phyloP scores from a whole-genome alignment of 2,113 vertebrate genomes.

The Scophthalmus maximus region DNA sequence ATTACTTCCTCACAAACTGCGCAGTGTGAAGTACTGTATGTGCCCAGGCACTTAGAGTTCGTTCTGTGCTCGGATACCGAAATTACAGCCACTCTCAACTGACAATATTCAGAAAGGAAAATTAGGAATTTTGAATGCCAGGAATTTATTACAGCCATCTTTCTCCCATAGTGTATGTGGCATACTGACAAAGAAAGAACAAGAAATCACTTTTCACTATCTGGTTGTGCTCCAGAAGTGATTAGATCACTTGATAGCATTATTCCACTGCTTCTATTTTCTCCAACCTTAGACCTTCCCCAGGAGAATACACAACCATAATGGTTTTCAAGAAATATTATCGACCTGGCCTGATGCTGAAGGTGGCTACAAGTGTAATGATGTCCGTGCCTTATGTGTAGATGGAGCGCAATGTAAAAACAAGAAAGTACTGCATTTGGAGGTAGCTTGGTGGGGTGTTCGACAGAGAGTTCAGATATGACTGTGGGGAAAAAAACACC shows the following conservation, averaged over 20 bases:
- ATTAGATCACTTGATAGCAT: slow-evolving; percentile 72
- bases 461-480: slow-evolving; percentile 14
- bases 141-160: slow-evolving; percentile 58
- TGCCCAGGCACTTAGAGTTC: slow-evolving; percentile 40
- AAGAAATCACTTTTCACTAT: slow-evolving; percentile 67
- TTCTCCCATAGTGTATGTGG: slow-evolving; percentile 41
- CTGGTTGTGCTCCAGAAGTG: slow-evolving; percentile 63
- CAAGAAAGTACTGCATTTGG: slow-evolving; percentile 38
- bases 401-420: slow-evolving; percentile 41
- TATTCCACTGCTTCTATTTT: slow-evolving; percentile 68
- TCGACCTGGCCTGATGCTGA: slow-evolving; percentile 64
- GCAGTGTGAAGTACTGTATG: slow-evolving; percentile 46
- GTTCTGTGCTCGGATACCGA: slow-evolving; percentile 42
- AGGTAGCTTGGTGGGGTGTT: slow-evolving; percentile 19
- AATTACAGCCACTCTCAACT: slow-evolving; percentile 46
- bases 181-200: slow-evolving; percentile 50
- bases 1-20: slow-evolving; percentile 72
- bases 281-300: slow-evolving; percentile 43
- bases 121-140: slow-evolving; percentile 50
- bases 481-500: neutral
- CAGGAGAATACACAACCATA: slow-evolving; percentile 63
- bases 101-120: slow-evolving; percentile 37
- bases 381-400: slow-evolving; percentile 43
- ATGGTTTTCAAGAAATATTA: slow-evolving; percentile 80
- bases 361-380: slow-evolving; percentile 50